Evolutionary conservation across 92 coral and sea anemone genomes (phyloP), one percentile per base, ranked within the genome.

Genomic region (Scolanthus callimorphus): DNA sequence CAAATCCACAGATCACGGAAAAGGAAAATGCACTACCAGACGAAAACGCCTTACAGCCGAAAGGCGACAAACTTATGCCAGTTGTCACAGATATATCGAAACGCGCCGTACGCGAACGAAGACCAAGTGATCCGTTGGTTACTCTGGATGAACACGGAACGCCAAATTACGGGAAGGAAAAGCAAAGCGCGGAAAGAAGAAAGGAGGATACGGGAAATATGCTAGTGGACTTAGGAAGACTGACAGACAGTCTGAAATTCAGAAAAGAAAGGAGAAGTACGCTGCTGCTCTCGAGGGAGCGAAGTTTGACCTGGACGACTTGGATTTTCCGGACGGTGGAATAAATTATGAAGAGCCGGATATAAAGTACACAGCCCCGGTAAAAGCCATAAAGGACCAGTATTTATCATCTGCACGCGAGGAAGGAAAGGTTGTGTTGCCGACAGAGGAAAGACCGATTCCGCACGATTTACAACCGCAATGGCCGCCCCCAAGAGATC

Each of bases 21-120:
- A 47, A 39, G 49, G 20, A 57, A 39, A 34, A 57, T 28, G 29
- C 48, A 64, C 49, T 37, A 57, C 75, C n/a, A n/a, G n/a, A n/a
- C n/a, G n/a, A n/a, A n/a, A n/a, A n/a, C n/a, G n/a, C n/a, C n/a
- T n/a, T n/a, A n/a, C n/a, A n/a, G n/a, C 27, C 31, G 46, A 82
- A 77, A 45, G 56, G 56, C 0, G 62, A 47, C 0, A 76, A 63
- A 54, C 63, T 81, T 31, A 69, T 85, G 27, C 86, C 90, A 31
- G 84, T 88, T 28, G 62, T 88, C 27, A 77, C 96, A 26, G 90
- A 88, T 71, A 71, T 88, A 24, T 59, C 83, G 34, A 85, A 80
- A 56, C 74, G 88, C 44, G 90, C 82, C 27, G 63, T 88, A 30
- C 86, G 96, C 47, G 96, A 88, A 71, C 57, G 90, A 62, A 78